Base-by-base conservation (phyloP, 2,888 invertebrate species). In the Lysandra coridon region DNA sequence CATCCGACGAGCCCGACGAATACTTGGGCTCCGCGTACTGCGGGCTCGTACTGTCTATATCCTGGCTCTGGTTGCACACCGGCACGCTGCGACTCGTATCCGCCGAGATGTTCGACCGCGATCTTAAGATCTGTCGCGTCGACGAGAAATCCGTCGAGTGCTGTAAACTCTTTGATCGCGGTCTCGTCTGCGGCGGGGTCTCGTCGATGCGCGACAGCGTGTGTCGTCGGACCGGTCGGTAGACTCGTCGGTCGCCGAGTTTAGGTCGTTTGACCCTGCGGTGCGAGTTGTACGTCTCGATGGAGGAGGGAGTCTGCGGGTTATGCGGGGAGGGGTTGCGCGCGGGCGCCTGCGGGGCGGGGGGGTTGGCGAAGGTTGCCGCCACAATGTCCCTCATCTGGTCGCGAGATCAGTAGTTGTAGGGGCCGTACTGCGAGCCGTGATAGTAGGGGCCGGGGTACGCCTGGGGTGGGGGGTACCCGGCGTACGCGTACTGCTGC, bases 381-480 rank as follows among this genome's bases (percentile, higher is more conserved):
- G 94, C 92, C 92, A 87, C 91, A 82, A 90, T 86, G 85, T 93
- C 94, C 93, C 94, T 93, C 92, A 93, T 94, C 94, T 95, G 95
- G 93, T 94, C 92, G 89, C 88, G 82, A 87, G 92, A 88, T 96
- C 96, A 98, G 95, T 98, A 98, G 95, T 98, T 98, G 95, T 98
- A 98, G 78, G 98, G 98, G 79, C 98, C 98, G 90, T 98, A 98
- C 89, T 98, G 98, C 78, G 98, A 98, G 86, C 98, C 98, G 91
- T 98, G 98, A 92, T 98, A 98, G 88, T 97, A 97, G 57, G 98
- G 98, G 69, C 97, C 97, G 80, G 98, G 97, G 93, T 98, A 98
- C 79, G 98, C 97, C 82, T 96, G 96, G 79, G 96, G 96, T 0
- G 97, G 97, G 80, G 98, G 97, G 91, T 98, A 98, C 80, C 98